Percentiles rank a stretch among this genome's conserved stretches.
phyloP scores from a whole-genome alignment of 2,113 vertebrate species.

The Apeltes quadracus region DNA sequence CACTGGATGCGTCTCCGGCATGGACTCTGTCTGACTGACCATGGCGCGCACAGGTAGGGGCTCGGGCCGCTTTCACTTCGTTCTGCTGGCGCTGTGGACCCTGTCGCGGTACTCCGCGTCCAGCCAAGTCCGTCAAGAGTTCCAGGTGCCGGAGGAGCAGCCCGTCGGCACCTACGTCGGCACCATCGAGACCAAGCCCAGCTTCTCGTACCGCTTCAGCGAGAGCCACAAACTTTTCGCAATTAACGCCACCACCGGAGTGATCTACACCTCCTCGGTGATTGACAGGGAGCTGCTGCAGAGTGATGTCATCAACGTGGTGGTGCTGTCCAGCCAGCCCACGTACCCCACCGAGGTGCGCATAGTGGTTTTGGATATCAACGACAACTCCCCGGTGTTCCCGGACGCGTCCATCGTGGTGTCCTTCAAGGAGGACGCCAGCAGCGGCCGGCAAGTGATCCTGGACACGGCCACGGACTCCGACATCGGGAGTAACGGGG shows the following conservation, averaged over 20 bases:
- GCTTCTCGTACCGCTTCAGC: slow-evolving; percentile 96
- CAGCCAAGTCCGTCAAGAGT: slow-evolving; percentile 92
- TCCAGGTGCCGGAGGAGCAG: slow-evolving; percentile 93
- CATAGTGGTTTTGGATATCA: slow-evolving; percentile 93
- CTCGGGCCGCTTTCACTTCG: slow-evolving; percentile 55
- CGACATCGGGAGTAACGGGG: slow-evolving; percentile 92
- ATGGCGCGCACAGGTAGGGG: slow-evolving; percentile 78
- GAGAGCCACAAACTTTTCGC: slow-evolving; percentile 93
- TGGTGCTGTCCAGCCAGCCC: slow-evolving; percentile 96
- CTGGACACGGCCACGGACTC: slow-evolving; percentile 95
- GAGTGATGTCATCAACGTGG: slow-evolving; percentile 92
- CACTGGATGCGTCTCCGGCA: slow-evolving; percentile 68
- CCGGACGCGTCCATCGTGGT: slow-evolving; percentile 93
- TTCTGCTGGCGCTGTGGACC: slow-evolving; percentile 79
- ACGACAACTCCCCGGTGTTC: slow-evolving; percentile 95
- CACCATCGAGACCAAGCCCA: slow-evolving; percentile 88
- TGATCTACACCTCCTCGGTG: slow-evolving; percentile 88
- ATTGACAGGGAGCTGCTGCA: slow-evolving; percentile 92
- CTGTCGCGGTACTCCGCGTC: slow-evolving; percentile 74
- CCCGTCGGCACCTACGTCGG: slow-evolving; percentile 92
- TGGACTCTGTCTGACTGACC: slow-evolving; percentile 68
- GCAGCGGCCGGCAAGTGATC: slow-evolving; percentile 95
- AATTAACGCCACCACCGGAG: slow-evolving; percentile 90
- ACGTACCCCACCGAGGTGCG: slow-evolving; percentile 97
- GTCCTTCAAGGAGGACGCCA: slow-evolving; percentile 95